Conservation (phyloP, 2,888 invertebrate species). For the Lymantria monacha region DNA sequence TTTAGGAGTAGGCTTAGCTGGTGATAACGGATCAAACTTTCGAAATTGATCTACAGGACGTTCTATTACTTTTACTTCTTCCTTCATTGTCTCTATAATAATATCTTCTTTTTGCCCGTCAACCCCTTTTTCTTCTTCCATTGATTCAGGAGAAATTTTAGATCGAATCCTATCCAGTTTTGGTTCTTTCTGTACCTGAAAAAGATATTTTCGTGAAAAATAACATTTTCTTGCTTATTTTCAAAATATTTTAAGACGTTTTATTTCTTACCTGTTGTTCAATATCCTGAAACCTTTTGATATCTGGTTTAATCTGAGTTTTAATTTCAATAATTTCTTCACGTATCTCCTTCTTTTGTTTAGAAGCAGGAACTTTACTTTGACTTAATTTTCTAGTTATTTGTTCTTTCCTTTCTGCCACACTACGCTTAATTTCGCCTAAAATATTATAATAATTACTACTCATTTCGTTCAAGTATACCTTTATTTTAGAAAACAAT, state of each 20-base stretch:
- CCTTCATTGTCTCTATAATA: slow-evolving; percentile 46
- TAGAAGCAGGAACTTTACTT: slow-evolving; percentile 87
- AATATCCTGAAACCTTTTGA: slow-evolving; percentile 77
- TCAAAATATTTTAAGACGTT: background rate
- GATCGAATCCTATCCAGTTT: slow-evolving; percentile 65
- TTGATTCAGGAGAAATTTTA: slow-evolving; percentile 65
- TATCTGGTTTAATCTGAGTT: slow-evolving; percentile 84
- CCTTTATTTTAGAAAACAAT: background rate
- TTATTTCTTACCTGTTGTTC: slow-evolving; percentile 65
- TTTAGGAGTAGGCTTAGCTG: slow-evolving; percentile 76
- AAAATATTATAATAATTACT: background rate
- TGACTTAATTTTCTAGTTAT: slow-evolving; percentile 88
- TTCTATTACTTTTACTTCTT: slow-evolving; percentile 59
- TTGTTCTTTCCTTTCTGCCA: slow-evolving; percentile 89
- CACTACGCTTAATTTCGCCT: slow-evolving; percentile 84
- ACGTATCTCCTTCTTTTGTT: slow-evolving; percentile 87
- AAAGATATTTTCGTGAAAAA: slow-evolving; percentile 11
- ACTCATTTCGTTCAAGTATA: background rate
- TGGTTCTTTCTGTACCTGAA: slow-evolving; percentile 65
- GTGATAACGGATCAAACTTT: slow-evolving; percentile 73
- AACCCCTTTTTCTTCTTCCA: slow-evolving; percentile 57
- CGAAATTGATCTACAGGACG: slow-evolving; percentile 66
- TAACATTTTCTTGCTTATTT: background rate
- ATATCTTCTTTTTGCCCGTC: slow-evolving; percentile 42
- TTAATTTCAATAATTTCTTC: slow-evolving; percentile 88